Base-by-base conservation (phyloP, 2,888 invertebrate species). In the Epinotia bilunana region DNA sequence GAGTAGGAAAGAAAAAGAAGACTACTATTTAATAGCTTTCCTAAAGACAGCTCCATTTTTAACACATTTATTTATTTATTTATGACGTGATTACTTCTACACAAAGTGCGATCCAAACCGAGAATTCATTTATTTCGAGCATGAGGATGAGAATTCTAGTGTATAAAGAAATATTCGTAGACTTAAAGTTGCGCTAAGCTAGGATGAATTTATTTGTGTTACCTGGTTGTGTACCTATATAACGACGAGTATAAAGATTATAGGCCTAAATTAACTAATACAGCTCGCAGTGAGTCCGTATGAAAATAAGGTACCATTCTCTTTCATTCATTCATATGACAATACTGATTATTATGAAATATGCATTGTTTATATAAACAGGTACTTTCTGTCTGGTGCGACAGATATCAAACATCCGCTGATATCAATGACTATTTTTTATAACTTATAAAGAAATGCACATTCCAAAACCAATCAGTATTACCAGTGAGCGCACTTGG, bases 331-430 rank as follows among this genome's bases (percentile, higher is more conserved):
- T 23, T 23, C 13, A 28, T 13, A 16, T 23, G 13, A 60, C 58
- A 23, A 60, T 60, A 60, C 58, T 60, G 58, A 60, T 60, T 23
- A 60, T 60, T 60, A 60, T 23, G 58, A 28, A 16, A 53, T 53
- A n/a, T 53, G n/a, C 53, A 53, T 53, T 53, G 53, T n/a, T 60
- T 28, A 28, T 16, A 28, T 60, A 13, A 60, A 53, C 53, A 53
- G 53, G n/a, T n/a, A 53, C n/a, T 53, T 53, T 53, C 53, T 53
- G 53, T 53, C n/a, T 53, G n/a, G 7, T 53, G 53, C n/a, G n/a
- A n/a, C 53, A 53, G 53, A 53, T 53, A 53, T n/a, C 7, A 53
- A 53, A 53, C 53, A 53, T 53, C 53, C 53, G 53, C n/a, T 53
- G 53, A 53, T 53, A 53, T n/a, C 6, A 53, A 53, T 53, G 16